phyloP scores from a whole-genome alignment of 1,140 invertebrate genomes.

The Pseudomyrmex cubaensis region DNA sequence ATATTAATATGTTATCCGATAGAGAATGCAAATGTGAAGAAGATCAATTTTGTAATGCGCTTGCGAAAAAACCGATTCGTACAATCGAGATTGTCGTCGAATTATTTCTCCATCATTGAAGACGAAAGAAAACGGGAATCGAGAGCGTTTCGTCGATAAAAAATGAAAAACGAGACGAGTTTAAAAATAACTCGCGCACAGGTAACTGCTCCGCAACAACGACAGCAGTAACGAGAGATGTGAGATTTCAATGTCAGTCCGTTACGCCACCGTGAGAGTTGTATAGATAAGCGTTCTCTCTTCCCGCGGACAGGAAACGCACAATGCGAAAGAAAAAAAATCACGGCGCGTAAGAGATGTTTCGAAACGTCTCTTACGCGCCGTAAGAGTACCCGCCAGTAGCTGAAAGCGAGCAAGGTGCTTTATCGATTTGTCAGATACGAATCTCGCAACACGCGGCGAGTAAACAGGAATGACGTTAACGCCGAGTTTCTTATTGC shows the following conservation, averaged over 20 bases:
- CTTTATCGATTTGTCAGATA: slow-evolving; percentile 63
- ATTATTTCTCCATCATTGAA: not conserved
- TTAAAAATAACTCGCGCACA: slow-evolving; percentile 37
- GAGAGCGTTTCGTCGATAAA: not conserved
- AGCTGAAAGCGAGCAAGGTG: not conserved
- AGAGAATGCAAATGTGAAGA: no score
- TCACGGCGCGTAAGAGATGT: not conserved
- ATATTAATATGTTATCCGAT: no score
- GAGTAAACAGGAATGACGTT: slow-evolving; percentile 60
- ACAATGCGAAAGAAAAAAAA: not conserved
- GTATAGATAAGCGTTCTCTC: slow-evolving; percentile 36
- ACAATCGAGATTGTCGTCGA: not conserved
- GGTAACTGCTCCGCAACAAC: slow-evolving; percentile 23
- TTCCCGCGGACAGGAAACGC: slow-evolving; percentile 24
- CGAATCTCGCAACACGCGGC: slow-evolving; percentile 37
- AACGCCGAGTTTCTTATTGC: slow-evolving; percentile 32
- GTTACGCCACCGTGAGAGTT: slow-evolving; percentile 32
- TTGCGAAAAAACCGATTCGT: slow-evolving; percentile 10
- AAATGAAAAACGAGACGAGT: not conserved
- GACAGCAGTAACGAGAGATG: slow-evolving; percentile 30
- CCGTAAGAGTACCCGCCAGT: not conserved
- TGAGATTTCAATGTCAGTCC: slow-evolving; percentile 40
- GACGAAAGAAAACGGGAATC: slow-evolving; percentile 2
- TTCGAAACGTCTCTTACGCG: not conserved
- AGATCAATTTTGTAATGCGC: no score